Conservation (phyloP, 1,140 invertebrate genomes). For the Drosophila burlai region DNA sequence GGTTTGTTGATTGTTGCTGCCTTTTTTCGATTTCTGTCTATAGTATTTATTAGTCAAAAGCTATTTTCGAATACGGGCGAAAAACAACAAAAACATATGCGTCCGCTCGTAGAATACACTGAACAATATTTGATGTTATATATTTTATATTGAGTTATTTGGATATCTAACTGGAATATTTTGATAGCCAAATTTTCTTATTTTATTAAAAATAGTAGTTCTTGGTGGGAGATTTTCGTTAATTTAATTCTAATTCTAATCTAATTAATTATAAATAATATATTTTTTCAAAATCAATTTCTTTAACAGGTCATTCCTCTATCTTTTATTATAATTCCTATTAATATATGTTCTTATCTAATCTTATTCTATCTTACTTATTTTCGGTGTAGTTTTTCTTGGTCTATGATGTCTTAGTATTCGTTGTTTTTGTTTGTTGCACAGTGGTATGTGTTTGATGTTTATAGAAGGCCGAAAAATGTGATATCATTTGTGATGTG, state of each 20-base stretch:
- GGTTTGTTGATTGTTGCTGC: slow-evolving; percentile 50
- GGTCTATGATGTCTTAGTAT: slow-evolving; percentile 20
- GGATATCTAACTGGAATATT: not conserved
- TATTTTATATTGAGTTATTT: not conserved
- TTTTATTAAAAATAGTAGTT: not conserved
- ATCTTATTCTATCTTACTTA: not conserved
- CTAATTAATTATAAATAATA: no score
- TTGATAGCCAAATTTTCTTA: not conserved
- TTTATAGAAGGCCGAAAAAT: not conserved
- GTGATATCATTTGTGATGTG: slow-evolving; percentile 16
- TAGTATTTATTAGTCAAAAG: slow-evolving; percentile 84
- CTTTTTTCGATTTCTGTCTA: slow-evolving; percentile 73
- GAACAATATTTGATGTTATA: not conserved
- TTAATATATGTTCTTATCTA: not conserved
- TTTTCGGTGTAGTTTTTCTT: slow-evolving; percentile 17
- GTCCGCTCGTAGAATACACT: slow-evolving; percentile 26
- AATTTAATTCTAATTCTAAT: not conserved
- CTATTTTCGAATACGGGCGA: slow-evolving; percentile 76
- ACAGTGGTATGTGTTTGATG: slow-evolving; percentile 54
- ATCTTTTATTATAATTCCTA: not conserved
- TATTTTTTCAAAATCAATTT: not conserved
- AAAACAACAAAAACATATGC: slow-evolving; percentile 60
- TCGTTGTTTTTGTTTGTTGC: slow-evolving; percentile 29
- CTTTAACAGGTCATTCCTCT: not conserved
- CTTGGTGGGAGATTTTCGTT: not conserved